Evolutionary conservation across 2,113 vertebrate species (phyloP), one percentile per base, ranked within the genome.

Genomic region (Aptenodytes patagonicus): DNA sequence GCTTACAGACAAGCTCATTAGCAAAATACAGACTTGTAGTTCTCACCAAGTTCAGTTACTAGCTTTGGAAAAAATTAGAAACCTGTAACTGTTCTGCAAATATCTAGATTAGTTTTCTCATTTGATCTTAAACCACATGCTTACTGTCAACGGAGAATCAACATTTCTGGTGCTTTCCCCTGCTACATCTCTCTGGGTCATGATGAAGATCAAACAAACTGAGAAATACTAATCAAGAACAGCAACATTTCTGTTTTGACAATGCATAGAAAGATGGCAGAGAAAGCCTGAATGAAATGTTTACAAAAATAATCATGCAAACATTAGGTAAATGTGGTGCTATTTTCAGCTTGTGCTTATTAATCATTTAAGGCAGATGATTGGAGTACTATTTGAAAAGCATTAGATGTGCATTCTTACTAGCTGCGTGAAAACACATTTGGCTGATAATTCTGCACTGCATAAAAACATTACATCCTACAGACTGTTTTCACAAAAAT

Each of bases 311-410:
- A 96, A 81, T 81, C 82, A 66, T 12, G 93, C 82, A 94, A 91
- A 91, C 94, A 88, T 97, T 83, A 96, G 95, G 94, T 96, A 93
- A 88, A 86, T 72, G 78, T 9, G 4, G 89, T 69, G 91, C 94
- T 97, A 96, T 97, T 97, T 97, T 88, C 87, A 93, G 95, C 89
- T 11, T 18, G 64, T 83, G 84, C 89, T 96, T 96, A 96, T 97
- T 95, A 97, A 97, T 96, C 82, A 96, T 96, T 97, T 97, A 97
- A 60, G 86, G 87, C 51, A 93, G 89, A 90, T 90, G 94, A 93
- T 40, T 85, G 85, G 62, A 89, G 88, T 60, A 78, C 71, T 40
- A 32, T 87, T 93, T 83, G 94, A 83, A 90, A 86, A 93, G 89
- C 91, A 86, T 81, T 91, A 86, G 78, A 49, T 77, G 89, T 60